These are phyloP conservation scores for Eubasilissa regina DNA, from an alignment of 1,140 invertebrate species.

Conservation along the genomic window DNA sequence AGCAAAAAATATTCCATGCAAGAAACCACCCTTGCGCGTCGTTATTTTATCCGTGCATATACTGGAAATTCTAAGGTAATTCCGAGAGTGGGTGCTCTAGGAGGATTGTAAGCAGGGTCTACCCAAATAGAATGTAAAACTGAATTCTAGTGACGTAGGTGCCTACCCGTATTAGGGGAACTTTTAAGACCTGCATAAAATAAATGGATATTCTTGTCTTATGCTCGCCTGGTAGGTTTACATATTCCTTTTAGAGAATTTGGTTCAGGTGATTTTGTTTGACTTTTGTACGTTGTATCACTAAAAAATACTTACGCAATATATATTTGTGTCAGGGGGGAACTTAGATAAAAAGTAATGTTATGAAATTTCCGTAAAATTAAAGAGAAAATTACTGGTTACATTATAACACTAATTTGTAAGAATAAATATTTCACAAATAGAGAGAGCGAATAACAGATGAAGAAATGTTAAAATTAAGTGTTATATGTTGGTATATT, in stretches of 20 bases:
- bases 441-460: too few relatives aligned
- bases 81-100: not conserved
- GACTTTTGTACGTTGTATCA: too few relatives aligned
- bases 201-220: not conserved
- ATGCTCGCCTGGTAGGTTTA: not conserved
- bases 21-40: not conserved
- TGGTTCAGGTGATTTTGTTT: too few relatives aligned
- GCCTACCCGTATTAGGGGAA: not conserved
- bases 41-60: slow-evolving; percentile 13
- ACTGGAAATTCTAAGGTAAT: not conserved
- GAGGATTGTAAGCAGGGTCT: not conserved
- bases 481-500: too few relatives aligned
- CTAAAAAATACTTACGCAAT: too few relatives aligned
- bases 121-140: slow-evolving; percentile 47
- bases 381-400: too few relatives aligned
- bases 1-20: not conserved
- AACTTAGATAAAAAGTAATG: too few relatives aligned
- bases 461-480: too few relatives aligned
- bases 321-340: too few relatives aligned
- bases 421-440: too few relatives aligned
- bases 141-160: slow-evolving; percentile 30
- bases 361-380: too few relatives aligned
- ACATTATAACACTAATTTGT: too few relatives aligned
- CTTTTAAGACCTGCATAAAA: not conserved
- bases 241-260: not conserved